Conservation (phyloP, 2,113 vertebrate genomes). For the Lipophrys pholis region DNA sequence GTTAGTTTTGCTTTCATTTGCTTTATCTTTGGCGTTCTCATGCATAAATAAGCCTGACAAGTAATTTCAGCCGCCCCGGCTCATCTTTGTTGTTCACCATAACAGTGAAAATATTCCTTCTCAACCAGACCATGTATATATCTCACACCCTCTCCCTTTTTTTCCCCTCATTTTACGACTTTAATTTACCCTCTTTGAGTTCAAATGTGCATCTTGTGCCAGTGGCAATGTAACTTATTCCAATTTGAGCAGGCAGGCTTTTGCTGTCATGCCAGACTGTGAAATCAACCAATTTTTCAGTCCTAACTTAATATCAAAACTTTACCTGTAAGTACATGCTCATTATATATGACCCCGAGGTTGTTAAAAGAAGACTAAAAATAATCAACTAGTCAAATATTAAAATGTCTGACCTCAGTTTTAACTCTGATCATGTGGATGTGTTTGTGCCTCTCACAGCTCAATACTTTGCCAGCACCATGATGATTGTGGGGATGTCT, state of each 20-base stretch:
- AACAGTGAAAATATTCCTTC: conserved; percentile 24
- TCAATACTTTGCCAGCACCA: conserved; percentile 94
- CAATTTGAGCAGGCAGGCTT: conserved; percentile 20
- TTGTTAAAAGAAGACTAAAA: neutral
- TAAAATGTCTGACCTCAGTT: neutral
- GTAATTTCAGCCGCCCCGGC: no score
- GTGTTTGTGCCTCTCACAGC: conserved; percentile 72
- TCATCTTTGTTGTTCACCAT: neutral
- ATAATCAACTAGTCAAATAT: neutral
- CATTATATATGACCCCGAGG: conserved; percentile 6
- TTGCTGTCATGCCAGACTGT: conserved; percentile 43
- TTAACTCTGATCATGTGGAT: neutral
- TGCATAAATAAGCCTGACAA: no score
- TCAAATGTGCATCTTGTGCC: conserved; percentile 39
- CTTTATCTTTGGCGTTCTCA: no score
- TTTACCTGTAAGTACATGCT: conserved; percentile 22
- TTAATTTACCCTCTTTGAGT: conserved; percentile 16
- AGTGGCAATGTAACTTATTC: conserved; percentile 19
- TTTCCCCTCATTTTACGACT: neutral
- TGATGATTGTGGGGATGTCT: conserved; percentile 93
- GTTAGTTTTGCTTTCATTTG: no score
- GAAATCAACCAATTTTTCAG: conserved; percentile 52
- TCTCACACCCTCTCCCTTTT: conserved; percentile 1
- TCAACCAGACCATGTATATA: conserved; percentile 14
- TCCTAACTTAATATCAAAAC: conserved; percentile 7